These are phyloP conservation scores for Abramis brama DNA, from an alignment of 2,113 vertebrate species.

Conservation along the genomic window DNA sequence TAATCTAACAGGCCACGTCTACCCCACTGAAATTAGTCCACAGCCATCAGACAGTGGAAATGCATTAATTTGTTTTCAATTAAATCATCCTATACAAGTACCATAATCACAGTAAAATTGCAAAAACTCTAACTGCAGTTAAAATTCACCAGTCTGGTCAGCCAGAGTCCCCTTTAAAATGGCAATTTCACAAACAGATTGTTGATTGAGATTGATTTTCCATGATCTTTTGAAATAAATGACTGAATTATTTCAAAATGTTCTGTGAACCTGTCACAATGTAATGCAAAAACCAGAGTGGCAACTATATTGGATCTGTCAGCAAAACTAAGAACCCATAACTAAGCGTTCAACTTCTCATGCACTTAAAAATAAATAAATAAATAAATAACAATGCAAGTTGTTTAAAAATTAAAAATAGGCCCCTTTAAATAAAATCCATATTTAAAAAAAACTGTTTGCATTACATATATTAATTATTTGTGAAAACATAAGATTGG, in stretches of 20 bases:
- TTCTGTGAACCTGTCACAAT: constrained; percentile 9
- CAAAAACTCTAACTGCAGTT: background rate
- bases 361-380: background rate
- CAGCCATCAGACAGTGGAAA: constrained; percentile 4
- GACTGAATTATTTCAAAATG: background rate
- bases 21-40: constrained; percentile 8
- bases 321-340: background rate
- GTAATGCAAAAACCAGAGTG: background rate
- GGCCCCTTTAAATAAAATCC: background rate
- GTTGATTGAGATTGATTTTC: background rate
- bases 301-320: background rate
- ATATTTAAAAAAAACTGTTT: background rate
- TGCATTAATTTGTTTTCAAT: background rate
- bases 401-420: background rate
- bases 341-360: background rate
- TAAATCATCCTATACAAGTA: background rate
- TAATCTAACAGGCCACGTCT: constrained; percentile 18
- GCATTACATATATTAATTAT: background rate
- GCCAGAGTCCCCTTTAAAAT: background rate
- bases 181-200: background rate
- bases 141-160: background rate
- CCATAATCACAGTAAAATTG: constrained; percentile 16
- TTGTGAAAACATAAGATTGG: background rate
- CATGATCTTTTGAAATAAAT: constrained; percentile 25
- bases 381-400: background rate